Base-by-base conservation (phyloP, 2,113 vertebrate species). In the Notarius lentiginosus region DNA sequence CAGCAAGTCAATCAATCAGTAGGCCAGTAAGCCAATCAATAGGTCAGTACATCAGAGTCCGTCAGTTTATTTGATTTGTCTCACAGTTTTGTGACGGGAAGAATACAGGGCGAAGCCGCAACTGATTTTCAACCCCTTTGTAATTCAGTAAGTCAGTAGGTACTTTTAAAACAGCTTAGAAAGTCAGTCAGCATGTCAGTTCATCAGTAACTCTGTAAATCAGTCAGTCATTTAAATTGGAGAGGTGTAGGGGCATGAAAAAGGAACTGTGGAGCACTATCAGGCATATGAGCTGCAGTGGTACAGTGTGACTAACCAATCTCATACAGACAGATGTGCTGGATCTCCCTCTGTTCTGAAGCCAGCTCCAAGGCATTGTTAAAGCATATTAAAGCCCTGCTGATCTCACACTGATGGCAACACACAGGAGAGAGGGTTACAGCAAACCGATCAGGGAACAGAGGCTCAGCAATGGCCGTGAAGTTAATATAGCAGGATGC, bases 241-340 rank as follows among this genome's bases (percentile, higher is more conserved):
- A 7, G 55, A 2, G 27, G 12, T 56, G 49, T 14, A 18, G 14
- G 2, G 27, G 27, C 51, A 56, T 17, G 11, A 27, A 53, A 53
- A 15, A 6, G 9, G 73, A 24, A n/a, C n/a, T 51, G 73, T 51
- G 4, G 27, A 49, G 22, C 41, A 10, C 41, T 51, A 22, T 53
- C 4, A 14, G 22, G 53, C 15, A 4, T 47, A 5, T 15, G 22
- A 60, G 6, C 34, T 47, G 30, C 24, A 61, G n/a, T 5, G 60
- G 22, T 8, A 80, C 51, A 83, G 51, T 47, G 77, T 79, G 76
- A 89, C 93, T 10, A 96, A 99, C 98, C 98, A 66, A 99, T 99
- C 94, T 99, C 98, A 92, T 99, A 99, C 22, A 99, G 95, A 92
- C 98, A 99, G 90, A 99, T 97, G 1, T 99, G 98, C 27, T 99